A percentile compares a stretch with the other conserved stretches of the same genome.
Conservation (phyloP, 2,888 invertebrate genomes). For the Lissonota sp. region DNA sequence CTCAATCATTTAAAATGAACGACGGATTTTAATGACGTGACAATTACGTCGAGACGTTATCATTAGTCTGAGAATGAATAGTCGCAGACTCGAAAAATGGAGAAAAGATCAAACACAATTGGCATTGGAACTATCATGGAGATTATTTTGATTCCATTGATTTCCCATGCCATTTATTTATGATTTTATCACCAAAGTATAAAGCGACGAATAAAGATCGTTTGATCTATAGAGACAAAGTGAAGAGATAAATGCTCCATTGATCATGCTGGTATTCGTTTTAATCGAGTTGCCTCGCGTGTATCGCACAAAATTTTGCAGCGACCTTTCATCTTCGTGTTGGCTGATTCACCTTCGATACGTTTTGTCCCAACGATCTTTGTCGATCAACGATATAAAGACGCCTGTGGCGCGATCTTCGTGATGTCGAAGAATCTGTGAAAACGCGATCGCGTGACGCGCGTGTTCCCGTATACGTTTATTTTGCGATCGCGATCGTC, state of each 20-base stretch:
- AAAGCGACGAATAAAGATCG: no score
- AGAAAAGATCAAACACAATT: background rate
- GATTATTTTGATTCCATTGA: background rate
- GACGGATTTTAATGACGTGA: slow-evolving; percentile 35
- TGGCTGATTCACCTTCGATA: slow-evolving; percentile 13
- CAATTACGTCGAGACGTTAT: slow-evolving; percentile 43
- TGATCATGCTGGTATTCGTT: slow-evolving; percentile 32
- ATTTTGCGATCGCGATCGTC: slow-evolving; percentile 35
- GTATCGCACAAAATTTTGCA: slow-evolving; percentile 21
- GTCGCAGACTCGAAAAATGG: background rate
- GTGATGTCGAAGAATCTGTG: slow-evolving; percentile 15
- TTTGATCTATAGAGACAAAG: background rate
- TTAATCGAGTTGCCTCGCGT: slow-evolving; percentile 28
- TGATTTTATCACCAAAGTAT: no score
- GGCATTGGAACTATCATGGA: background rate
- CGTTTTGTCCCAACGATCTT: slow-evolving; percentile 14
- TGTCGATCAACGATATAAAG: slow-evolving; percentile 26
- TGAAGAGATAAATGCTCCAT: slow-evolving; percentile 6
- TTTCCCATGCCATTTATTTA: no score
- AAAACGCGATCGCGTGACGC: slow-evolving; percentile 53
- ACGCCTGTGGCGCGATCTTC: slow-evolving; percentile 34
- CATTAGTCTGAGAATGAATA: slow-evolving; percentile 5
- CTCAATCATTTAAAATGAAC: slow-evolving; percentile 32
- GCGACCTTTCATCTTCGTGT: slow-evolving; percentile 34
- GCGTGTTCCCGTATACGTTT: slow-evolving; percentile 30